Evolutionary conservation across 1,140 invertebrate genomes (phyloP), one percentile per base, ranked within the genome.

Genomic region (Cylas formicarius): DNA sequence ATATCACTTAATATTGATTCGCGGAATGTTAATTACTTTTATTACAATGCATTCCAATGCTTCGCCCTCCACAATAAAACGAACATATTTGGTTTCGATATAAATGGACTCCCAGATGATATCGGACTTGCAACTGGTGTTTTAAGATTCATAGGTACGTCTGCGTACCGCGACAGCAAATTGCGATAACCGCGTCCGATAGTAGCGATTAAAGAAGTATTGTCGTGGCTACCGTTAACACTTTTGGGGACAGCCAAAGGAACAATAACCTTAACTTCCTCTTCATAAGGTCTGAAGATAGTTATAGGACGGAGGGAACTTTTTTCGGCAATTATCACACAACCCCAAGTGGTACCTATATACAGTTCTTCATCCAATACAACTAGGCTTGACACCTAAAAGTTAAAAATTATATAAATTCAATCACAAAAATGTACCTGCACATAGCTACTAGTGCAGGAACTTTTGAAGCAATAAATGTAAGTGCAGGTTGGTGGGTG

Each of bases 261-360:
- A 10, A 72, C 55, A 44, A 73, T 72, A 4, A 66, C 62, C 31
- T 56, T 61, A 3, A 71, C 85, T 65, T 92, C 86, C 54, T 87
- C 84, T 63, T 90, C 85, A 57, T 88, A 91, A 1, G 90, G 90
- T 36, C 90, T 71, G 65, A 93, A 94, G 10, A 93, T 85, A 1
- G 88, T 91, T 20, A 93, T 81, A 0, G 90, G 91, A 14, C 85
- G 70, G 40, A 95, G 69, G 2, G 84, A 79, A 28, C 75, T 72
- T 22, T 81, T 75, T 63, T 90, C 87, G 2, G 86, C 87, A 1
- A 94, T 83, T 13, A 94, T 84, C 21, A 95, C 71, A 60, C 90
- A 92, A 6, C 91, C 91, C 85, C 88, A 91, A 1, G 84, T 87
- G 2, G 90, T 94, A 23, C 90, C 91, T 37, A 91, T 82, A 60